Evolutionary conservation across 1,140 invertebrate genomes (phyloP), one percentile per base, ranked within the genome.

Genomic region (Formica exsecta): DNA sequence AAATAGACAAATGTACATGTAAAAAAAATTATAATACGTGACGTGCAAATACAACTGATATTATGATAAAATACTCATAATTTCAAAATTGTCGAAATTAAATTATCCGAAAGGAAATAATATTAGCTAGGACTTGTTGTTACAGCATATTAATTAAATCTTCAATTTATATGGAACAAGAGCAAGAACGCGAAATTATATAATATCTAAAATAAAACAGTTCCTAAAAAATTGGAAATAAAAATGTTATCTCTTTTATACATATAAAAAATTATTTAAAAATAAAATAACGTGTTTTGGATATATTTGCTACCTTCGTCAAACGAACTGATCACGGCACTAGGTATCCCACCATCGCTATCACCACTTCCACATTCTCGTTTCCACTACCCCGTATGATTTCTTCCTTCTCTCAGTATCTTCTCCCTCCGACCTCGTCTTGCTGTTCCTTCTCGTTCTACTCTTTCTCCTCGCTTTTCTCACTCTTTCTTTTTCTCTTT

Each of bases 291-390:
- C 29, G 8, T 71, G 4, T 71, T 1, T 19, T 19, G 36, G 36
- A n/a, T 71, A 2, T 48, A 51, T 59, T 59, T n/a, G 36, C 41
- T 9, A 36, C 11, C 48, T 38, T 71, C 22, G 25, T 25, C 38
- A 44, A 38, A 22, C 25, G 36, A 51, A 36, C 38, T 81, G 68
- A 73, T 71, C 54, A 57, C 36, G 51, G 77, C 75, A 79, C 61
- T 79, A 66, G 44, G 19, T 51, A 59, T 25, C 81, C 74, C 70
- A n/a, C 36, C 57, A 61, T 64, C 68, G 54, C n/a, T 48, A 57
- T 57, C 36, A 22, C 62, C 73, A 86, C 54, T 68, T 64, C 84
- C 76, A 79, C 51, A 32, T 32, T 51, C 64, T 77, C 68, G n/a
- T 75, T 59, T 75, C 74, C 73, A 64, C 44, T 38, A 51, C 73